These are phyloP conservation scores for Suillia variegata DNA, from an alignment of 2,888 invertebrate species.

Conservation along the genomic window DNA sequence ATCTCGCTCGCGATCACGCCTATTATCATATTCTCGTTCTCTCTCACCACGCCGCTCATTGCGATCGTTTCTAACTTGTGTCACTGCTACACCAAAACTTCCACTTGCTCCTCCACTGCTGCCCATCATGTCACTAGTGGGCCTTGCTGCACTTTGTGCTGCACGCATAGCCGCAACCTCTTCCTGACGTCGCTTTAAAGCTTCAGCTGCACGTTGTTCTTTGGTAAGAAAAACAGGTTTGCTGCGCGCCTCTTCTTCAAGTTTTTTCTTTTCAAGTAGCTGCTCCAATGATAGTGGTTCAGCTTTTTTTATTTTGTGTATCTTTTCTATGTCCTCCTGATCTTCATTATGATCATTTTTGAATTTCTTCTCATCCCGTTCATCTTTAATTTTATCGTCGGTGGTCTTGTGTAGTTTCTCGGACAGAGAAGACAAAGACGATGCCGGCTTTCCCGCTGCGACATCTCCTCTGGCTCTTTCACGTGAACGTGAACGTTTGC, in stretches of 20 bases:
- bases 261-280: slow-evolving; percentile 91
- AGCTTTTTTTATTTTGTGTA: slow-evolving; percentile 50
- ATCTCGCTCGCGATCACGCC: slow-evolving; percentile 28
- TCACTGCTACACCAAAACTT: slow-evolving; percentile 17
- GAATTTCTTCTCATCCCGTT: slow-evolving; percentile 30
- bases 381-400: slow-evolving; percentile 40
- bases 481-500: slow-evolving; percentile 38
- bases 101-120: slow-evolving; percentile 49
- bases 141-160: slow-evolving; percentile 62
- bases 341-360: slow-evolving; percentile 60
- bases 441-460: background rate
- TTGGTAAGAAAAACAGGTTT: slow-evolving; percentile 98
- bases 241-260: slow-evolving; percentile 90
- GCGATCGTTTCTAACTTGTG: slow-evolving; percentile 4
- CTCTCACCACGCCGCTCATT: background rate
- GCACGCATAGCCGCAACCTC: slow-evolving; percentile 83
- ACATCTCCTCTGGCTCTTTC: slow-evolving; percentile 21
- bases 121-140: slow-evolving; percentile 11
- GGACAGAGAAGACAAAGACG: too few relatives aligned
- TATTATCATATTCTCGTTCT: slow-evolving; percentile 19
- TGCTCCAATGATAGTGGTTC: slow-evolving; percentile 97
- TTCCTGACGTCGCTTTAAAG: slow-evolving; percentile 85
- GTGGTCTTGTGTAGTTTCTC: too few relatives aligned
- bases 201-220: slow-evolving; percentile 90
- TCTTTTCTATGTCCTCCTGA: slow-evolving; percentile 55